Evolutionary conservation across 2,797 vertebrate genomes (phyloP), one percentile per base, ranked within the genome.

Genomic region (Austrolebias charrua): DNA sequence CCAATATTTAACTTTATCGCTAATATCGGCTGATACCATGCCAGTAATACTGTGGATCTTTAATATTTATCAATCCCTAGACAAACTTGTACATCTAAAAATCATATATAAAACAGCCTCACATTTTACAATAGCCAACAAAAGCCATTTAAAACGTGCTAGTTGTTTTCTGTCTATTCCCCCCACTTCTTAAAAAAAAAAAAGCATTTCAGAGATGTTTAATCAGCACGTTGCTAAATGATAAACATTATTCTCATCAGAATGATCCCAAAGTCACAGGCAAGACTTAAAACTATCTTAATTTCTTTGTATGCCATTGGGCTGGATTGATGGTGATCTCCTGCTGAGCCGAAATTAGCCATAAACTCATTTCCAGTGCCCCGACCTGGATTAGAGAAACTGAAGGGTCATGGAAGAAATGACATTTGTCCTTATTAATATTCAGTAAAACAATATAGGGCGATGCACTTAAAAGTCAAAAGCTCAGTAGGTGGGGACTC

Each of bases 391-490:
- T 91, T 88, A 88, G 73, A 53, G 53, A 51, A 83, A 86, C 88
- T 84, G 86, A 24, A 87, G 88, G 88, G 89, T 88, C 84, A 89
- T 51, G 57, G 70, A 69, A 89, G 86, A 89, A 88, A 88, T 60
- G 84, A 67, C 81, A 78, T 18, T 24, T 68, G 68, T 85, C 75
- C 81, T 83, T 81, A 87, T 90, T 88, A 86, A 87, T 90, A 90
- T 89, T 90, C 90, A 90, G 87, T 88, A 86, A 86, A 89, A 88
- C 86, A 88, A 85, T 79, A 61, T 76, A 71, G 64, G 77, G 77
- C 74, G 74, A 89, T 80, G 79, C 3, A 59, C 59, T 72, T 13
- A 60, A 53, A 76, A 83, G 78, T 83, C 81, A 86, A 85, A 86
- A 71, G 74, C 89, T 81, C 84, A 85, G 90, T 87, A 86, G 86